These are phyloP conservation scores for Sterna hirundo DNA, from an alignment of 2,113 vertebrate genomes.

Conservation along the genomic window DNA sequence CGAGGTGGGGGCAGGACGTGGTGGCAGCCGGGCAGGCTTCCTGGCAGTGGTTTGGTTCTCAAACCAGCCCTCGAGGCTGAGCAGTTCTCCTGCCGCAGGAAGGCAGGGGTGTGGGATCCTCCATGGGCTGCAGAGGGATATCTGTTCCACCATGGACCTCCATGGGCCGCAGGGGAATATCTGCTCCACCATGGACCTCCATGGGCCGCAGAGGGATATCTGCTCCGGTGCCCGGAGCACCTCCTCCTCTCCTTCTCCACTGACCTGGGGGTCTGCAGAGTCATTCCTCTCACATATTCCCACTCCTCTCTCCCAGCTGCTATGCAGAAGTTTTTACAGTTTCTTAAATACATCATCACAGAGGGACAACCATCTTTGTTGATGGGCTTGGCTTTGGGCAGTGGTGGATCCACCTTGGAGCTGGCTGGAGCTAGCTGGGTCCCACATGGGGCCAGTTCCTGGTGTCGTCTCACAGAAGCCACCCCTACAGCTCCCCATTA, in stretches of 20 bases:
- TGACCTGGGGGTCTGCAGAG: neutral
- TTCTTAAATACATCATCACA: neutral
- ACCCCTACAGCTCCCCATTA: neutral
- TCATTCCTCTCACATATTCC: neutral
- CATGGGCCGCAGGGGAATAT: neutral
- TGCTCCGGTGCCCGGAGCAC: neutral
- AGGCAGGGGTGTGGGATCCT: neutral
- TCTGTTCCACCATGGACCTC: neutral
- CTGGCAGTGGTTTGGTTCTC: neutral
- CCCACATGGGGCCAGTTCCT: neutral
- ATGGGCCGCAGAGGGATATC: neutral
- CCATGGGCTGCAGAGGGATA: rapidly evolving
- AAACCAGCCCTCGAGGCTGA: neutral
- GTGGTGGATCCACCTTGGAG: neutral
- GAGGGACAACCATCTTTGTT: neutral
- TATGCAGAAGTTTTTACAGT: neutral
- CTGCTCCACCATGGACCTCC: neutral
- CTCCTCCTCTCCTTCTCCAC: neutral
- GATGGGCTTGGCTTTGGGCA: neutral
- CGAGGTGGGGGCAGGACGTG: neutral
- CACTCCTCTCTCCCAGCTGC: neutral
- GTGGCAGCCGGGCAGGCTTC: neutral
- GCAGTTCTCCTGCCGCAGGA: neutral
- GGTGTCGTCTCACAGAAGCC: neutral
- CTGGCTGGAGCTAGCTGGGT: neutral